Evolutionary conservation across 2,113 vertebrate genomes (phyloP).

Genomic region (Meriones unguiculatus): DNA sequence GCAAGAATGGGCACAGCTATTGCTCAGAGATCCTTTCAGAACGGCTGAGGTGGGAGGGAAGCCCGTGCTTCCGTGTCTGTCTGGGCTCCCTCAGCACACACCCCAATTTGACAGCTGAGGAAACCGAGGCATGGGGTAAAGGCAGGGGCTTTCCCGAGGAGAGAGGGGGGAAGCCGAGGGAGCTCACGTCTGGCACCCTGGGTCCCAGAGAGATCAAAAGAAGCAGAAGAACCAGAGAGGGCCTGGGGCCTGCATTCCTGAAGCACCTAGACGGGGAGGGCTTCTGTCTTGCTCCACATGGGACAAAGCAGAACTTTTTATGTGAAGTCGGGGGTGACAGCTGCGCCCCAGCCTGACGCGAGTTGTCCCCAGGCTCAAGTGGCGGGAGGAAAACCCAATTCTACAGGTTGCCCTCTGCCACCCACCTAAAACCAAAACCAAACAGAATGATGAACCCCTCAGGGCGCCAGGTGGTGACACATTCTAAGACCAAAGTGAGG

Average conservation of each 20-base stretch:
- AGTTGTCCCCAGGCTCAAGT: not conserved
- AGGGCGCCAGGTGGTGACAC: not conserved
- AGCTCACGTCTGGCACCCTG: rapidly evolving
- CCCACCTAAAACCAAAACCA: not conserved
- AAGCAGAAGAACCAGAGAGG: no score
- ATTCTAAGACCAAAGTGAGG: not conserved
- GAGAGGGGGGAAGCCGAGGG: rapidly evolving
- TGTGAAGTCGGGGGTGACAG: no score
- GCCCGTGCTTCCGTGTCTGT: not conserved
- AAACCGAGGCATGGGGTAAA: not conserved
- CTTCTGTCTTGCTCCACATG: not conserved
- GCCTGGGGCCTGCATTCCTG: not conserved
- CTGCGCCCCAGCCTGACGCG: not conserved
- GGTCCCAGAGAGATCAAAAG: not conserved
- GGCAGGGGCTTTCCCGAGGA: not conserved
- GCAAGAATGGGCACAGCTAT: not conserved
- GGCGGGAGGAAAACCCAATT: not conserved
- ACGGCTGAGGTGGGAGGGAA: not conserved
- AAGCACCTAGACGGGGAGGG: rapidly evolving
- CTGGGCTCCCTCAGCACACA: no score
- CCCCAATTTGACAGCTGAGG: not conserved
- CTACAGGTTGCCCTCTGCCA: not conserved
- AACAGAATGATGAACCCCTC: not conserved
- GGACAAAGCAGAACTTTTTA: not conserved
- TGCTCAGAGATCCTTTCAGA: not conserved